phyloP scores from a whole-genome alignment of 2,797 vertebrate genomes.

The Myotis myotis region DNA sequence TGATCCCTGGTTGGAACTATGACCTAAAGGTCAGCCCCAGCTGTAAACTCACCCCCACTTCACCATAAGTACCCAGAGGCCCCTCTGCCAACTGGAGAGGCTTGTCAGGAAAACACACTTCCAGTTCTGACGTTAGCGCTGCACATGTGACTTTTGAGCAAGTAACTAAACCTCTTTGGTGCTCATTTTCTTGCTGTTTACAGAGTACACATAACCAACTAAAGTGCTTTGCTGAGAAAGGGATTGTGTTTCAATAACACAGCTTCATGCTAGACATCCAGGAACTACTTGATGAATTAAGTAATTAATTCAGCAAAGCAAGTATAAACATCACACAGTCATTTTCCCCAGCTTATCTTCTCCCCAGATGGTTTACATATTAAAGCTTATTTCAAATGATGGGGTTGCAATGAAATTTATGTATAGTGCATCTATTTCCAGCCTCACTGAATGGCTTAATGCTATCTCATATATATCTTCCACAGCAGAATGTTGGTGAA shows the following conservation, averaged over 20 bases:
- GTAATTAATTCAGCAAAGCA: conserved; percentile 11
- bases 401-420: not conserved
- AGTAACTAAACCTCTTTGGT: not conserved
- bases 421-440: not conserved
- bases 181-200: not conserved
- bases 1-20: not conserved
- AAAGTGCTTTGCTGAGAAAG: not conserved
- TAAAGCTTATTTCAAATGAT: conserved; percentile 48
- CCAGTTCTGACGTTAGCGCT: not conserved
- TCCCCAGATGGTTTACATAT: not conserved
- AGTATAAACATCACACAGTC: not conserved
- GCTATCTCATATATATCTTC: not conserved
- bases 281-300: not conserved
- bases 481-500: not conserved
- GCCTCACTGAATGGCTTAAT: not conserved
- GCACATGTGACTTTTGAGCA: not conserved
- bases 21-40: not conserved
- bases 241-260: not conserved
- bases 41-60: not conserved
- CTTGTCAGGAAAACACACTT: not conserved
- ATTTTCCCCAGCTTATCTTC: not conserved
- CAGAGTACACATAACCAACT: not conserved
- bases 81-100: not conserved
- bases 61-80: not conserved
- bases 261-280: not conserved